A percentile compares a stretch with the other conserved stretches of the same genome.
Evolutionary conservation across 2,113 vertebrate species (phyloP).

Genomic region (Cervus canadensis): DNA sequence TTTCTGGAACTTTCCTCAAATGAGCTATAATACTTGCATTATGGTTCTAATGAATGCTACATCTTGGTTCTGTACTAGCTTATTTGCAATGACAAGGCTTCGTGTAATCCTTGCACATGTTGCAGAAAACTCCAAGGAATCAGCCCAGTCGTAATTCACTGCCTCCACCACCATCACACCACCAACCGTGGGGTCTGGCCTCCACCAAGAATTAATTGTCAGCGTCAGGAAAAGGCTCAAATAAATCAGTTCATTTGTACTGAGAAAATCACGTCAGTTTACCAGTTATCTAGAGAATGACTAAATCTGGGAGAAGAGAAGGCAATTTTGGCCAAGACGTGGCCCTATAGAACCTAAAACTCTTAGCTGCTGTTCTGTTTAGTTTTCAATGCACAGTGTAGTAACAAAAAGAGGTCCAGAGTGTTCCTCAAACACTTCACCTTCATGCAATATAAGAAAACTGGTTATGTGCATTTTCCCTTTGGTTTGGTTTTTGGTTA

Average conservation of each 20-base stretch:
- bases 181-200: background rate
- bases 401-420: background rate
- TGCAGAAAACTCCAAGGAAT: background rate
- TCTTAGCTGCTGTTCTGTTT: background rate
- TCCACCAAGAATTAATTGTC: conserved; percentile 2
- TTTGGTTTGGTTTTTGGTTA: background rate
- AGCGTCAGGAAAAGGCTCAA: background rate
- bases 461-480: background rate
- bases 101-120: background rate
- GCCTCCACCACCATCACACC: background rate
- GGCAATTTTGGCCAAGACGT: background rate
- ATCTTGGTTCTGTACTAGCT: background rate
- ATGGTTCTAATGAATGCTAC: conserved; percentile 23
- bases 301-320: background rate
- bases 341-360: background rate
- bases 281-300: background rate
- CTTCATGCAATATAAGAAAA: background rate
- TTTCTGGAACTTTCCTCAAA: background rate
- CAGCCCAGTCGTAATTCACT: conserved; percentile 9
- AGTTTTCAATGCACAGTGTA: background rate
- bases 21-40: background rate
- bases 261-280: background rate
- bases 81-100: conserved; percentile 34
- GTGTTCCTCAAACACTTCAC: background rate
- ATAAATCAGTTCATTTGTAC: conserved; percentile 5